A percentile compares a stretch with the other conserved stretches of the same genome.
Evolutionary conservation across 2,888 invertebrate species (phyloP).

Genomic region (Phanerotoma sp.): DNA sequence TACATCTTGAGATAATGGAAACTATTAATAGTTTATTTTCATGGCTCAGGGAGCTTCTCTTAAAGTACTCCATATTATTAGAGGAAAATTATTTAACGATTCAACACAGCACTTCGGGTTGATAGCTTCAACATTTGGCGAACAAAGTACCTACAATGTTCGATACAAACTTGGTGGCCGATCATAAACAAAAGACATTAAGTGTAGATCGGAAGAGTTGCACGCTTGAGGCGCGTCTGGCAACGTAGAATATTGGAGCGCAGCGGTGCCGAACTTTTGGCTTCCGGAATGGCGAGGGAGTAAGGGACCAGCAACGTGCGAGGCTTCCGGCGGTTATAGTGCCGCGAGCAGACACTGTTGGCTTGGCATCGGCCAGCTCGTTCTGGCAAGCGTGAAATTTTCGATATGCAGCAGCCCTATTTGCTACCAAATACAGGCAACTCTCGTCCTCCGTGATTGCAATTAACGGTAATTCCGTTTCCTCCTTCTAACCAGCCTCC

Average conservation of each 20-base stretch:
- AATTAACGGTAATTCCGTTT: constrained; percentile 43
- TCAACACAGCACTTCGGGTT: too few species aligned
- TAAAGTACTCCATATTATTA: too few species aligned
- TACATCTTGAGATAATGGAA: too few species aligned
- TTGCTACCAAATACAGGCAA: constrained; percentile 5
- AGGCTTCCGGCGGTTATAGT: constrained; percentile 4
- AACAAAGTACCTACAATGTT: too few species aligned
- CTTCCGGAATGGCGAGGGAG: constrained; percentile 8
- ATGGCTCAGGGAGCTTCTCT: too few species aligned
- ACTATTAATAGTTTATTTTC: too few species aligned
- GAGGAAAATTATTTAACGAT: too few species aligned
- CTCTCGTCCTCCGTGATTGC: constrained; percentile 34
- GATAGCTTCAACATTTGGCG: too few species aligned
- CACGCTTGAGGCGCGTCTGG: not conserved
- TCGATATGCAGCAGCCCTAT: constrained; percentile 20
- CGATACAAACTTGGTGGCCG: too few species aligned
- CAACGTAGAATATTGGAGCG: not conserved
- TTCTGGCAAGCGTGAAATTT: constrained; percentile 26
- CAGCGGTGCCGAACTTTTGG: constrained; percentile 11
- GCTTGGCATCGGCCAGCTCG: constrained; percentile 19
- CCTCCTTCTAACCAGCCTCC: constrained; percentile 28
- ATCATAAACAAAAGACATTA: too few species aligned
- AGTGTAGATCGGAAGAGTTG: not conserved
- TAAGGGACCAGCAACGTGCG: too few species aligned
- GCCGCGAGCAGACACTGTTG: constrained; percentile 5